Base-by-base conservation (phyloP, 1,140 invertebrate species). In the Diachasmimorpha longicaudata region DNA sequence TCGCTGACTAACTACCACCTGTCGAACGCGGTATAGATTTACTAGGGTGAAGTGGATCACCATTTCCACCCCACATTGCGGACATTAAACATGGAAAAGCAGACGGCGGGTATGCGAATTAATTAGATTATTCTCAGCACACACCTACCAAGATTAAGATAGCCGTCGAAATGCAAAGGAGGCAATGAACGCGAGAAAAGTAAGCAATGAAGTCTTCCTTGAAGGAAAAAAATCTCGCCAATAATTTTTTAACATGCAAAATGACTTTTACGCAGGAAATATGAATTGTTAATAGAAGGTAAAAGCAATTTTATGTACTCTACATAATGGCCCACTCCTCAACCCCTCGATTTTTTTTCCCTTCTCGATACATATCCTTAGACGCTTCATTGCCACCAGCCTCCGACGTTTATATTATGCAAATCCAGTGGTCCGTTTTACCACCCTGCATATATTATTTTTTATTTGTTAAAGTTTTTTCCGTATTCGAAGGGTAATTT, bases 281-380 rank as follows among this genome's bases (percentile, higher is more conserved):
- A 88, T 88, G 87, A 88, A 88, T 88, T 87, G 86, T 88, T 87
- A 88, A 87, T 88, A 87, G 83, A 85, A 83, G 87, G 81, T 88
- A 87, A 88, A 88, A 88, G 87, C 83, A 87, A 87, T 87, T 88
- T 87, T 87, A 87, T 88, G 87, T 88, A 86, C 82, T 85, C 84
- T 84, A 86, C 83, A 86, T 86, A 88, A 86, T 16, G 72, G 68
- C 37, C 8, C 4, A 52, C 46, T n/a, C 1, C 19, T 36, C 31
- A 23, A 63, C 44, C 66, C 16, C 23, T 44, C 46, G 31, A n/a
- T 13, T 19, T 19, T 63, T 68, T 25, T 68, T 48, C 39, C 70
- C 25, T 11, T 70, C 44, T 70, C 44, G 81, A 87, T 87, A 74
- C 31, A 84, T 85, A 86, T 86, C 82, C 83, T 84, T 81, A 82